Percentiles rank a stretch among this genome's conserved stretches.
Conservation (phyloP, 2,113 vertebrate species). For the Rhombomys opimus region DNA sequence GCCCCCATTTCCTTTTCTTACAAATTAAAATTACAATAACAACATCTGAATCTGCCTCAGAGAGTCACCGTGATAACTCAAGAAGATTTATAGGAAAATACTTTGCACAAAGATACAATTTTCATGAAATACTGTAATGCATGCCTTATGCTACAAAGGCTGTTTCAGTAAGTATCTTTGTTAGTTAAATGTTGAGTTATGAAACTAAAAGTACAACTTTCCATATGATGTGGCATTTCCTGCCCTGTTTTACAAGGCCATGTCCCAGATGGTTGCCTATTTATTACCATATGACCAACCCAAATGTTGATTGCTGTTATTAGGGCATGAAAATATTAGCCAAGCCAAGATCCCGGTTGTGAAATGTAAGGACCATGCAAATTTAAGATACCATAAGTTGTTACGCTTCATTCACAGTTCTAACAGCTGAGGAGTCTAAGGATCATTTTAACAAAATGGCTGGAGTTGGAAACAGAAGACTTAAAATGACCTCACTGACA, state of each 20-base stretch:
- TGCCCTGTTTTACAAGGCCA: constrained; percentile 83
- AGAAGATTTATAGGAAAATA: constrained; percentile 64
- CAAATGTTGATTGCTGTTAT: constrained; percentile 70
- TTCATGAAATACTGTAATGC: constrained; percentile 72
- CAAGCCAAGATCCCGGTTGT: constrained; percentile 65
- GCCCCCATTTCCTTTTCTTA: constrained; percentile 12
- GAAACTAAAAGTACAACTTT: constrained; percentile 89
- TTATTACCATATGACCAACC: constrained; percentile 73
- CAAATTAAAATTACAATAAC: neutral
- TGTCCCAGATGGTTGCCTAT: constrained; percentile 76
- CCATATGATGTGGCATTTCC: constrained; percentile 87
- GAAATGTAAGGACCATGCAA: constrained; percentile 59
- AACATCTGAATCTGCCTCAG: neutral
- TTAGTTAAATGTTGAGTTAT: constrained; percentile 85
- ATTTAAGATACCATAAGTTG: constrained; percentile 11
- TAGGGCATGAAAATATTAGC: constrained; percentile 76
- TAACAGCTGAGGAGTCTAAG: neutral
- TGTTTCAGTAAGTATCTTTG: constrained; percentile 78
- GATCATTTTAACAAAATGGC: neutral
- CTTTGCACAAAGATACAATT: constrained; percentile 56
- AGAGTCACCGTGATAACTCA: neutral
- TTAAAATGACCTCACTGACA: constrained; percentile 27
- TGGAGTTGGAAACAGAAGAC: constrained; percentile 9
- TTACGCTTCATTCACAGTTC: neutral
- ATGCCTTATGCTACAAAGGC: constrained; percentile 60